phyloP scores from a whole-genome alignment of 2,888 invertebrate species.

The Thecophora atra region DNA sequence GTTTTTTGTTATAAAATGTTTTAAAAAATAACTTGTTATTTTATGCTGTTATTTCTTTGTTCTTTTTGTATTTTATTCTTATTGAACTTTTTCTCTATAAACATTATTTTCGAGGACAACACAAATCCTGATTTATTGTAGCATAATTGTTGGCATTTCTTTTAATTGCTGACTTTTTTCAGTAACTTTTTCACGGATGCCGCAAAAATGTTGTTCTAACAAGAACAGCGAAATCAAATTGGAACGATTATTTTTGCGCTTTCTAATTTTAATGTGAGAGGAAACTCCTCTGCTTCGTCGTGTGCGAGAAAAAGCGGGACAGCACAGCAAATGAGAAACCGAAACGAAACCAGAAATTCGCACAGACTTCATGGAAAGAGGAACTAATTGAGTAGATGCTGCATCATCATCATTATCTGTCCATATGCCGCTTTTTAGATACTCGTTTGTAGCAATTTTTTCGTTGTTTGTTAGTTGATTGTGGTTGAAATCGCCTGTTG shows the following conservation, averaged over 20 bases:
- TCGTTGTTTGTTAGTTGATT: neutral
- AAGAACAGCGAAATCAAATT: neutral
- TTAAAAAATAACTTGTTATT: no score
- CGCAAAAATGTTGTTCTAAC: neutral
- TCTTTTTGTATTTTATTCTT: no score
- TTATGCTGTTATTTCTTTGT: no score
- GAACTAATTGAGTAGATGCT: slow-evolving; percentile 8
- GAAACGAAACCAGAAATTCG: neutral
- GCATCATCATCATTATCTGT: neutral
- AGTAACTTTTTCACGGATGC: neutral
- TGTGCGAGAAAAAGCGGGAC: neutral
- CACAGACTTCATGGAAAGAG: neutral
- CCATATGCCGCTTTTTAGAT: neutral
- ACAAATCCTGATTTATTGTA: no score
- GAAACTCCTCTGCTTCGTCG: no score
- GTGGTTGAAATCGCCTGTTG: neutral
- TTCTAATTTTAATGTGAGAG: neutral
- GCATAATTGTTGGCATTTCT: no score
- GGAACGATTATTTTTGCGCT: neutral
- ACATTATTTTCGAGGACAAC: no score
- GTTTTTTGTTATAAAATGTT: no score
- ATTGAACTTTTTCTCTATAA: no score
- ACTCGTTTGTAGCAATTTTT: neutral
- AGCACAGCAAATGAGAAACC: neutral
- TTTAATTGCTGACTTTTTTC: no score